Evolutionary conservation across 2,888 invertebrate species (phyloP).

Genomic region (Zygogramma bicolorata): DNA sequence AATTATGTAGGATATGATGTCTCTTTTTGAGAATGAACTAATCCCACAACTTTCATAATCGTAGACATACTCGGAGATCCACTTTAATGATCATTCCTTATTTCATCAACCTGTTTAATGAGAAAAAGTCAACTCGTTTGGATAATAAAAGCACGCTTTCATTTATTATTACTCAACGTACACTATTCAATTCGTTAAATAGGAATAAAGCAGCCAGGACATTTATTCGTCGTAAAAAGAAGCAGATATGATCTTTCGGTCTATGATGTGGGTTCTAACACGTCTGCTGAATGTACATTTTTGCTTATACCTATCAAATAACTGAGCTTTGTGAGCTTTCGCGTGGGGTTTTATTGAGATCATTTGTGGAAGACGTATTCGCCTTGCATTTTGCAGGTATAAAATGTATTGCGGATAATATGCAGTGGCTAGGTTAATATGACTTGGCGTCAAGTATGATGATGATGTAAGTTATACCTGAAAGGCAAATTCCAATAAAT

Average conservation of each 20-base stretch:
- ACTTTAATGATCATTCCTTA: conserved; percentile 2
- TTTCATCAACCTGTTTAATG: conserved; percentile 20
- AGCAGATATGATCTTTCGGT: conserved; percentile 31
- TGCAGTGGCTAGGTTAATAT: neutral
- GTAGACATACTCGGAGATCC: neutral
- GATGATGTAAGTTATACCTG: no score
- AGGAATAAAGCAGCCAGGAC: conserved; percentile 27
- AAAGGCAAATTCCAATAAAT: no score
- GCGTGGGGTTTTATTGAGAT: conserved; percentile 4
- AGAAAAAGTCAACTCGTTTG: conserved; percentile 8
- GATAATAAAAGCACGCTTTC: conserved; percentile 14
- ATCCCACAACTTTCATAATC: neutral
- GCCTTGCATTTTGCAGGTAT: neutral
- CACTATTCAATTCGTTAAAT: conserved; percentile 18
- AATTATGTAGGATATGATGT: no score
- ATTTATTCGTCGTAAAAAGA: conserved; percentile 32
- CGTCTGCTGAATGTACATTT: conserved; percentile 11
- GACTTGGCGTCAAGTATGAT: no score
- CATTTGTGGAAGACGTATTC: neutral
- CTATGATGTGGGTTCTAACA: conserved; percentile 18
- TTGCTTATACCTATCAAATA: conserved; percentile 15
- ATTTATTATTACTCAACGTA: conserved; percentile 8
- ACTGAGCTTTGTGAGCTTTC: neutral
- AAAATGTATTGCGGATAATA: neutral
- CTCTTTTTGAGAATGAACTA: no score